Base-by-base conservation (phyloP, 2,113 vertebrate genomes). In the Rhinoptilus africanus region DNA sequence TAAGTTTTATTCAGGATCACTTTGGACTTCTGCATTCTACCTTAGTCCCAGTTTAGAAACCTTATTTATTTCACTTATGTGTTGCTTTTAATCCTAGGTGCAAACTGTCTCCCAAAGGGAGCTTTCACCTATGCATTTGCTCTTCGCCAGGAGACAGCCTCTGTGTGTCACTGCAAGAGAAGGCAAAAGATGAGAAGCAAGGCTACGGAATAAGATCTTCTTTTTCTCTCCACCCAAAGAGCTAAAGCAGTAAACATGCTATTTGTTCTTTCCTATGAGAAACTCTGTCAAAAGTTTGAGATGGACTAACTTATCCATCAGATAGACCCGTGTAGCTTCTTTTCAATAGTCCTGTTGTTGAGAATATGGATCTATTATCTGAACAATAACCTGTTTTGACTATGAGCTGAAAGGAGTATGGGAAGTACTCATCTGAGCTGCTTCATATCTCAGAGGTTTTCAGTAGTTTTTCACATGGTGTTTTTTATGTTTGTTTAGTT, bases 121-220 rank as follows among this genome's bases (percentile, higher is more conserved):
- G 27, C 2, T 67, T 82, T 71, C 45, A 43, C 19, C 20, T 54
- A 3, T 48, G 30, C 3, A 9, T 74, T 82, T 88, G 21, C 27
- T 71, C 8, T 7, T 56, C 11, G 54, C 48, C n/a, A 14, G 57
- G 21, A 72, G 13, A 48, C 15, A 89, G 27, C 21, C 19, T 72
- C 4, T 16, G 12, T 59, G 16, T 59, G 20, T 18, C 15, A 6
- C 26, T 82, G 63, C 37, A 82, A 67, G 12, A 47, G 12, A 71
- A 82, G 53, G 28, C 8, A 41, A 92, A 79, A 12, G 5, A 30
- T 34, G 14, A 81, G 69, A 82, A 75, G 6, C 2, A 85, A 83
- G 8, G 16, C 19, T 63, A 34, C 0, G 0, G 34, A 34, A 62
- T 10, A 83, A 79, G 4, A 75, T 48, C 10, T 3, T 10, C 4